Evolutionary conservation across 2,113 vertebrate genomes (phyloP), one percentile per base, ranked within the genome.

Genomic region (Oreochromis spilurus): DNA sequence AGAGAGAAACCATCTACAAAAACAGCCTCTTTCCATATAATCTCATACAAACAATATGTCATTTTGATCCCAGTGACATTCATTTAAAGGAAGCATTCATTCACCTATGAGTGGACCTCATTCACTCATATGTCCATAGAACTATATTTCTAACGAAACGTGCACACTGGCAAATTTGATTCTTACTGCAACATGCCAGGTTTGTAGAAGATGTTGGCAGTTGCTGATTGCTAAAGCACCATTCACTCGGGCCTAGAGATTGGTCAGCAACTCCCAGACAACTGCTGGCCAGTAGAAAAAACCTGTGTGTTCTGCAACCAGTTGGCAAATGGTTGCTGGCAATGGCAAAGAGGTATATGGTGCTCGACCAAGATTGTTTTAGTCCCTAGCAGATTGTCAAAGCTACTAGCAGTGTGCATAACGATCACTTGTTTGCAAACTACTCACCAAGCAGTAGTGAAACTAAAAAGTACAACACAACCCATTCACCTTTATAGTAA

Each of bases 211-310:
- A 65, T 65, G 60, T 36, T 75, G 16, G 3, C 70, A 50, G 9
- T 17, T 45, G 34, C 34, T 29, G 40, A 40, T 16, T 43, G 14
- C 21, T 72, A 72, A 48, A 24, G 24, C 24, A 9, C 14, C 14
- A 31, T 45, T 75, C 43, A 48, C 43, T 19, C 9, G 0, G 14
- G 43, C 24, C 70, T 75, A 75, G 70, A 48, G 24, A 48, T 48
- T 29, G 16, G 70, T 48, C 16, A 26, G 70, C 14, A 11, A 29
- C 24, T 17, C 43, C 40, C 14, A 11, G 43, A 48, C 43, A 29
- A 48, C 14, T 7, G 21, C 5, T 29, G 21, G 0, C 36, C 62
- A 0, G 36, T 6, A 11, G 67, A 40, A 40, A 48, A 48, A 48
- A 72, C 29, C 8, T 72, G 5, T 48, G 40, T 45, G 24, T 29